Evolutionary conservation across 2,797 vertebrate genomes (phyloP).

Genomic region (Enteromius viviparus): DNA sequence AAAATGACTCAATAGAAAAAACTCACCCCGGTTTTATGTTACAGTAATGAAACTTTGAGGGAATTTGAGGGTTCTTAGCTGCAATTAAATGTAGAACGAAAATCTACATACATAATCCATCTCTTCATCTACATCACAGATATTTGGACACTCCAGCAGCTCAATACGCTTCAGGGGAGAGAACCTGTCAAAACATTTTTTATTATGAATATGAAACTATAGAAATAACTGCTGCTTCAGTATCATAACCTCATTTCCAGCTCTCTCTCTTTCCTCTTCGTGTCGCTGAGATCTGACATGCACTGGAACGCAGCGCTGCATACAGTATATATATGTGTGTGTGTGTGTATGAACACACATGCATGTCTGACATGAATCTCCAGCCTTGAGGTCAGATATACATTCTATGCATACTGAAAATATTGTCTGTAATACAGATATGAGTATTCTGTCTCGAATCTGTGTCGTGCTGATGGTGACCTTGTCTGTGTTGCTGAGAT

Average conservation of each 20-base stretch:
- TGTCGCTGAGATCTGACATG: background rate
- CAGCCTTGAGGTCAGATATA: conserved; percentile 13
- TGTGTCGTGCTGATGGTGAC: conserved; percentile 23
- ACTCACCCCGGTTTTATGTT: background rate
- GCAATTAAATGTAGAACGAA: background rate
- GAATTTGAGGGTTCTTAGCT: background rate
- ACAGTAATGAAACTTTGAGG: background rate
- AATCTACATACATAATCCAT: background rate
- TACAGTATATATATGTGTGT: background rate
- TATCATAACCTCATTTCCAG: background rate
- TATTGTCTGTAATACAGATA: background rate
- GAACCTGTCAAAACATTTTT: conserved; percentile 18
- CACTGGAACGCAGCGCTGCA: background rate
- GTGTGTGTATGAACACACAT: background rate
- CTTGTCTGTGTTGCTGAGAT: conserved; percentile 25
- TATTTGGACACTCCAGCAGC: background rate
- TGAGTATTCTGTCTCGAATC: background rate
- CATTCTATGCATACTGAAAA: background rate
- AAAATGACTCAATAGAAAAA: background rate
- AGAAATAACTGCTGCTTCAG: conserved; percentile 15
- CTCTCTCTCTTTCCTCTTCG: background rate
- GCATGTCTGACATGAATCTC: background rate
- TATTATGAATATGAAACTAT: conserved; percentile 4
- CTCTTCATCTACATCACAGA: background rate
- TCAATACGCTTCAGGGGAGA: background rate